Base-by-base conservation (phyloP, 53 echinoderm and acorn worm genomes). In the Temnopleurus reevesii region DNA sequence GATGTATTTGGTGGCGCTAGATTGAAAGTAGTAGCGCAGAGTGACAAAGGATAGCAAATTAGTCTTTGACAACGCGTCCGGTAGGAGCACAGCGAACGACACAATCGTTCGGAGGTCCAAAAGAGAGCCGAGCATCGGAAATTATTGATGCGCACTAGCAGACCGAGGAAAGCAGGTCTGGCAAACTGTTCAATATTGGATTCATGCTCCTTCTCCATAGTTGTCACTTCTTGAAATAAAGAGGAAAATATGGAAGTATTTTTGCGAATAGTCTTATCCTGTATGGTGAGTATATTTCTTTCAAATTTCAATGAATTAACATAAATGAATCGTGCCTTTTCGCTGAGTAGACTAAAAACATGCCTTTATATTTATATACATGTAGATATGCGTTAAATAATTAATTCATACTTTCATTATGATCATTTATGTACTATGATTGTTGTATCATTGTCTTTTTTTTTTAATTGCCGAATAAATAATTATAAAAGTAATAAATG, bases 281-380 rank as follows among this genome's bases (percentile, higher is more conserved):
- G 79, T 49, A 23, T 79, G 79, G 79, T 79, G 18, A 47, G 79
- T 49, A 28, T n/a, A n/a, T n/a, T n/a, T n/a, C n/a, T n/a, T n/a
- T n/a, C n/a, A n/a, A n/a, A n/a, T n/a, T n/a, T n/a, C n/a, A n/a
- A n/a, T n/a, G n/a, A n/a, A n/a, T n/a, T n/a, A n/a, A n/a, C n/a
- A n/a, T n/a, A n/a, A n/a, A n/a, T n/a, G n/a, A n/a, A n/a, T n/a
- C n/a, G n/a, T n/a, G n/a, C n/a, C n/a, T n/a, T n/a, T n/a, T n/a
- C n/a, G n/a, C n/a, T n/a, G n/a, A n/a, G n/a, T n/a, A n/a, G n/a
- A n/a, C n/a, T n/a, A n/a, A n/a, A n/a, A n/a, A n/a, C n/a, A n/a
- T n/a, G n/a, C n/a, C n/a, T n/a, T n/a, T n/a, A n/a, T n/a, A n/a
- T n/a, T n/a, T n/a, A n/a, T n/a, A n/a, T n/a, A n/a, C n/a, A n/a